These are phyloP conservation scores for Semicossyphus pulcher DNA, from an alignment of 2,113 vertebrate species.

Conservation along the genomic window DNA sequence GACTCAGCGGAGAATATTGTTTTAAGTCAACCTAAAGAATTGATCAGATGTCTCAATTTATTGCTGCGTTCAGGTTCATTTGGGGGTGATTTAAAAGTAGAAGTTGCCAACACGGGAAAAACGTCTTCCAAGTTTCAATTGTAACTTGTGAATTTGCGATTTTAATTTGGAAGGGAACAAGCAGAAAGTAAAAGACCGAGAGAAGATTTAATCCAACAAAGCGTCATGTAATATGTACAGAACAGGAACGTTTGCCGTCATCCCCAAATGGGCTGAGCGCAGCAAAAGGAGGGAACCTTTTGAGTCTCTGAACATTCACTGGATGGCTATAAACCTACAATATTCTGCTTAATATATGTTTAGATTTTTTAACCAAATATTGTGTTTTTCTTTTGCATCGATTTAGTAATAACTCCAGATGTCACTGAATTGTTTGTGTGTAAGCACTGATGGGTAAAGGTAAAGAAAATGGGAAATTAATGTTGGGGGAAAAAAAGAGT, in stretches of 20 bases:
- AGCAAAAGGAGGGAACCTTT: conserved; percentile 81
- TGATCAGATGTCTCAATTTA: conserved; percentile 72
- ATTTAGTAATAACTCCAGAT: conserved; percentile 76
- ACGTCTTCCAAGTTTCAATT: conserved; percentile 15
- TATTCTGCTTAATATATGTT: conserved; percentile 64
- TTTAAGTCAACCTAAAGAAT: conserved; percentile 54
- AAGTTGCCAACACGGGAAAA: neutral
- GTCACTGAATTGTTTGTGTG: conserved; percentile 75
- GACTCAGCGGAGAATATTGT: conserved; percentile 62
- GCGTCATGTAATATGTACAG: neutral
- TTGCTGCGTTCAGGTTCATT: conserved; percentile 55
- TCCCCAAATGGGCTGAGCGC: conserved; percentile 54
- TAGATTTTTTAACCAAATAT: conserved; percentile 66
- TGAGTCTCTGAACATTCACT: conserved; percentile 69
- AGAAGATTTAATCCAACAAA: neutral
- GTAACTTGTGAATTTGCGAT: neutral
- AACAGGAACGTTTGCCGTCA: neutral
- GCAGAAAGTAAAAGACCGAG: conserved; percentile 3
- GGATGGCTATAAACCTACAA: conserved; percentile 62
- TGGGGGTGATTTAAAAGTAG: conserved; percentile 14
- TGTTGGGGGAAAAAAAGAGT: conserved; percentile 33
- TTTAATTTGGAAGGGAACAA: conserved; percentile 13
- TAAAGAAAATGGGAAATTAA: conserved; percentile 52
- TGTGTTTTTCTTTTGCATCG: conserved; percentile 67
- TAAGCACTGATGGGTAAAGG: conserved; percentile 70